Evolutionary conservation across 2,113 vertebrate species (phyloP).

Genomic region (Gasterosteus nipponicus): DNA sequence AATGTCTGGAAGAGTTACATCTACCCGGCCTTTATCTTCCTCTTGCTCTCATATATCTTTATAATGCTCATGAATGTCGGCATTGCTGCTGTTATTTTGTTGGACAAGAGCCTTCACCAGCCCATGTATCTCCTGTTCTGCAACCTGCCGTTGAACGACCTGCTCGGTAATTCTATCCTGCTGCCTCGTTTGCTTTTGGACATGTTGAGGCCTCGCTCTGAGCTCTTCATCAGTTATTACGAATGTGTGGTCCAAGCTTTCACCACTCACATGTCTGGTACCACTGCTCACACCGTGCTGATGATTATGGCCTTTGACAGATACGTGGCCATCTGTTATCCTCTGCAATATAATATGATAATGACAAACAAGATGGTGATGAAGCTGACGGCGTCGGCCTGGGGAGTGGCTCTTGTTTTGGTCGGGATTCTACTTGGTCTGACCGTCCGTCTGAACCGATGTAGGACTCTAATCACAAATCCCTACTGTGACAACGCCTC

Average conservation of each 20-base stretch:
- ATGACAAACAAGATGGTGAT: constrained; percentile 69
- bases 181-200: neutral
- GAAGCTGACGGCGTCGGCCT: constrained; percentile 63
- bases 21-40: neutral
- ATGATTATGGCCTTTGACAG: constrained; percentile 79
- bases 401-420: constrained; percentile 58
- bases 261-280: neutral
- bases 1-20: neutral
- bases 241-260: constrained; percentile 7
- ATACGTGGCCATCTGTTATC: constrained; percentile 77
- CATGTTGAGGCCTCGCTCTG: neutral
- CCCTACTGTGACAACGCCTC: constrained; percentile 74
- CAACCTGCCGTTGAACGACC: constrained; percentile 40
- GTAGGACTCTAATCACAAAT: constrained; percentile 57
- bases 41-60: constrained; percentile 53
- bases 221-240: constrained; percentile 3
- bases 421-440: constrained; percentile 66
- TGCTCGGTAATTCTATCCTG: neutral
- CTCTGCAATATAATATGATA: constrained; percentile 60
- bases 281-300: constrained; percentile 64
- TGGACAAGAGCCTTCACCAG: constrained; percentile 58
- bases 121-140: constrained; percentile 74
- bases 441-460: constrained; percentile 64
- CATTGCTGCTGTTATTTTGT: constrained; percentile 44
- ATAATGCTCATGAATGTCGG: constrained; percentile 61